Base-by-base conservation (phyloP, 2,113 vertebrate species). In the Bothrops jararaca region DNA sequence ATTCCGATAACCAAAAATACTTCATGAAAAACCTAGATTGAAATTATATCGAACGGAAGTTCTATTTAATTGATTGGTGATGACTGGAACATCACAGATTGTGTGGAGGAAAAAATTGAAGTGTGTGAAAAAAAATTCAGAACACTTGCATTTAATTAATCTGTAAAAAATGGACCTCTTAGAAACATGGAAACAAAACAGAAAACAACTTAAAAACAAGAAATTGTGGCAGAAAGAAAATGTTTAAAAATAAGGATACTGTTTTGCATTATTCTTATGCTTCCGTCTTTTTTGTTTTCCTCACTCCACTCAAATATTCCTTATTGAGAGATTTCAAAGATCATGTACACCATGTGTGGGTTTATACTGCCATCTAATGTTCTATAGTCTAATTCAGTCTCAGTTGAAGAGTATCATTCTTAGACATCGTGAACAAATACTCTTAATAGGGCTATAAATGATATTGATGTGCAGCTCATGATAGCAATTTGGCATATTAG, bases 331-430 rank as follows among this genome's bases (percentile, higher is more conserved):
- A 90, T 85, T 91, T 60, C 57, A 89, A 90, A 54, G 64, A 95
- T 87, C 92, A 86, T 52, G 85, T 57, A 26, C 2, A n/a, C 91
- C 48, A 91, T 85, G 39, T 3, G 89, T 85, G 93, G 92, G 93
- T 93, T 93, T 74, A 88, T 97, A 95, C 97, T 97, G 97, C 97
- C 97, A 97, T 92, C 97, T 97, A 95, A 94, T 94, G 97, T 94
- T 93, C 20, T 52, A 50, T 85, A 88, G 29, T 85, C 11, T 45
- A 26, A 80, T 26, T 80, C 18, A 80, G 34, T 39, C 6, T 42
- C 74, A 42, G 74, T 80, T 42, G 74, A 80, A 80, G 34, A 80
- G 34, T 22, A 22, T 42, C 13, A 80, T 80, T 80, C 34, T 80
- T 80, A 80, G 69, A 80, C 69, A 48, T 92, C 23, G 50, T 53